phyloP scores from a whole-genome alignment of 2,797 vertebrate species.

The Rhinogobio ventralis region DNA sequence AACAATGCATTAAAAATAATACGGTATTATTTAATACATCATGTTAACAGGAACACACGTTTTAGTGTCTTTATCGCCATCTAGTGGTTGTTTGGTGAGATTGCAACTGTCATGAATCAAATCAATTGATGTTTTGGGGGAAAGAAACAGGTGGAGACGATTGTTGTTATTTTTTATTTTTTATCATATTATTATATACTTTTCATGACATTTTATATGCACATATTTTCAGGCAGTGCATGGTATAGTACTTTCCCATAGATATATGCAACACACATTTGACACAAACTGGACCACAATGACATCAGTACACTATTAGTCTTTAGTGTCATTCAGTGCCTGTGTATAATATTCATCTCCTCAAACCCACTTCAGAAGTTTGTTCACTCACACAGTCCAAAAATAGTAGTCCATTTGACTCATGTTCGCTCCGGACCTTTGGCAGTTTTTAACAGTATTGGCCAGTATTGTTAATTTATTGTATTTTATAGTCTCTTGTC shows the following conservation, averaged over 20 bases:
- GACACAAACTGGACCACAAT: conserved; percentile 77
- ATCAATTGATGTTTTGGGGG: background rate
- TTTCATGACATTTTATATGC: conserved; percentile 74
- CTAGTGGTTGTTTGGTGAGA: conserved; percentile 20
- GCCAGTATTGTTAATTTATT: conserved; percentile 32
- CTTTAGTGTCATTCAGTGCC: conserved; percentile 74
- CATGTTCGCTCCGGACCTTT: background rate
- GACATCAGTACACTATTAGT: conserved; percentile 68
- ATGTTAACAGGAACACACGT: background rate
- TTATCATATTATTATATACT: conserved; percentile 64
- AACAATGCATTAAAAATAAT: background rate
- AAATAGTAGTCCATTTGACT: background rate
- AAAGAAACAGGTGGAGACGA: conserved; percentile 24
- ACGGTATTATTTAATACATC: background rate
- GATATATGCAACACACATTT: conserved; percentile 76
- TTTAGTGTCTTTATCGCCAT: conserved; percentile 24
- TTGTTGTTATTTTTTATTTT: conserved; percentile 74
- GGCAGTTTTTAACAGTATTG: conserved; percentile 41
- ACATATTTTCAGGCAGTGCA: conserved; percentile 79
- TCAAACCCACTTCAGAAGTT: background rate
- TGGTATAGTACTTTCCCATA: conserved; percentile 68
- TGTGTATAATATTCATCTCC: conserved; percentile 46
- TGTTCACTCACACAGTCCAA: background rate
- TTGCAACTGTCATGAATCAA: background rate
- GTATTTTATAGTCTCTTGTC: background rate